phyloP scores from a whole-genome alignment of 2,888 invertebrate genomes.

The Nemapogon koenigi region DNA sequence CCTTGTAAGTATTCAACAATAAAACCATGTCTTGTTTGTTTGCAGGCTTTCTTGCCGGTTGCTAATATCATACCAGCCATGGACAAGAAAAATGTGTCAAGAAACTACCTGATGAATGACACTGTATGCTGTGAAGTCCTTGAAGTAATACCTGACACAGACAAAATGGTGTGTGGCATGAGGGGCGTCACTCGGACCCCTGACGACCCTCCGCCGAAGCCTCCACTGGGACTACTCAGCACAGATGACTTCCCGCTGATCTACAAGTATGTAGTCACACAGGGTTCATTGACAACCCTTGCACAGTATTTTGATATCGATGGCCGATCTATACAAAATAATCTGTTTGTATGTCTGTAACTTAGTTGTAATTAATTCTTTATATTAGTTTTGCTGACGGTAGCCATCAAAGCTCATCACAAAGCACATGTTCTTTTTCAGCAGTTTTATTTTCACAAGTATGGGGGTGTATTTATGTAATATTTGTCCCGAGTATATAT shows the following conservation, averaged over 20 bases:
- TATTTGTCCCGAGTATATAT: no score
- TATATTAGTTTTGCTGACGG: no score
- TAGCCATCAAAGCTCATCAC: no score
- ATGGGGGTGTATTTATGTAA: no score
- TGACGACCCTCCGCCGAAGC: slow-evolving; percentile 73
- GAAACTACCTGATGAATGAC: slow-evolving; percentile 82
- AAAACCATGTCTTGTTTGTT: neutral
- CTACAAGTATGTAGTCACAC: slow-evolving; percentile 85
- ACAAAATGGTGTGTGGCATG: slow-evolving; percentile 89
- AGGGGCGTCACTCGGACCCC: slow-evolving; percentile 75
- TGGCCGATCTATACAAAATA: no score
- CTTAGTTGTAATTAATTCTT: no score
- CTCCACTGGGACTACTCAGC: slow-evolving; percentile 83
- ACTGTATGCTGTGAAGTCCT: slow-evolving; percentile 88
- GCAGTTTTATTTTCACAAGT: no score
- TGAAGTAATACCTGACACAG: slow-evolving; percentile 84
- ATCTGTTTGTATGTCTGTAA: no score
- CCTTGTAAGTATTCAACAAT: no score
- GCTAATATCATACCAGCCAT: slow-evolving; percentile 77
- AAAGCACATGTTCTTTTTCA: no score
- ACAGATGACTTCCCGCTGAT: slow-evolving; percentile 81
- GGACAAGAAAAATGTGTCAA: slow-evolving; percentile 80
- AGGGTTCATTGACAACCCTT: no score
- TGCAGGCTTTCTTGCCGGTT: slow-evolving; percentile 71
- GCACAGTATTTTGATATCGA: no score